Evolutionary conservation across 2,888 invertebrate species (phyloP).

Genomic region (Lasioglossum zephyrum): DNA sequence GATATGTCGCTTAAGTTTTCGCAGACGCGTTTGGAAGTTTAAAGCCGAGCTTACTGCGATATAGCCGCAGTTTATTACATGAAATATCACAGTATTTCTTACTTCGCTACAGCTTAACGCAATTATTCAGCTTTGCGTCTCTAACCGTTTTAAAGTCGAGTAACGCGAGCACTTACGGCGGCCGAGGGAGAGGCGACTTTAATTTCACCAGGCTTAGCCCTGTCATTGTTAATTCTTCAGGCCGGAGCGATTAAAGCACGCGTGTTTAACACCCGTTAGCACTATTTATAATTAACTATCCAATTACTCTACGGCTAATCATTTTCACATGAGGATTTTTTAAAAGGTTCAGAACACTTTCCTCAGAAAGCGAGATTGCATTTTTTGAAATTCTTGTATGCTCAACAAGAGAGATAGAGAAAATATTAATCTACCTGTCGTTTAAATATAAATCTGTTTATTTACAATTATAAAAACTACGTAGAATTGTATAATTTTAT

Average conservation of each 20-base stretch:
- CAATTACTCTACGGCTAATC: not conserved
- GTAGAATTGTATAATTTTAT: not conserved
- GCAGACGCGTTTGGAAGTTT: slow-evolving; percentile 59
- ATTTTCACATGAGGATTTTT: not conserved
- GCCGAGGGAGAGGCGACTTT: slow-evolving; percentile 17
- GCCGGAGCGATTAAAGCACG: not conserved
- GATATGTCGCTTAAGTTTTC: slow-evolving; percentile 59
- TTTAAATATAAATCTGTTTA: not conserved
- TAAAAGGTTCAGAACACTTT: not conserved
- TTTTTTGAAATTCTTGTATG: not conserved
- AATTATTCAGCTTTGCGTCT: slow-evolving; percentile 67
- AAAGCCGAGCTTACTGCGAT: slow-evolving; percentile 64
- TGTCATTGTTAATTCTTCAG: slow-evolving; percentile 38
- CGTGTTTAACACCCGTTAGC: not conserved
- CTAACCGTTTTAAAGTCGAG: slow-evolving; percentile 63
- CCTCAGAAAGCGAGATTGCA: not conserved
- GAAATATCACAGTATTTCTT: slow-evolving; percentile 65
- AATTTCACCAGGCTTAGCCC: slow-evolving; percentile 36
- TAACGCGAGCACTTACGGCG: slow-evolving; percentile 43
- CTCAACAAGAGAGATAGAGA: not conserved
- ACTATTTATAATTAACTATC: not conserved
- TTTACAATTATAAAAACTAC: not conserved
- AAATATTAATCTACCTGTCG: not conserved
- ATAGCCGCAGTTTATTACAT: slow-evolving; percentile 64
- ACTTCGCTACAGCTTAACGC: slow-evolving; percentile 61